A percentile compares a stretch with the other conserved stretches of the same genome.
phyloP scores from a whole-genome alignment of 1,140 invertebrate species.

The Drosophila ananassae region DNA sequence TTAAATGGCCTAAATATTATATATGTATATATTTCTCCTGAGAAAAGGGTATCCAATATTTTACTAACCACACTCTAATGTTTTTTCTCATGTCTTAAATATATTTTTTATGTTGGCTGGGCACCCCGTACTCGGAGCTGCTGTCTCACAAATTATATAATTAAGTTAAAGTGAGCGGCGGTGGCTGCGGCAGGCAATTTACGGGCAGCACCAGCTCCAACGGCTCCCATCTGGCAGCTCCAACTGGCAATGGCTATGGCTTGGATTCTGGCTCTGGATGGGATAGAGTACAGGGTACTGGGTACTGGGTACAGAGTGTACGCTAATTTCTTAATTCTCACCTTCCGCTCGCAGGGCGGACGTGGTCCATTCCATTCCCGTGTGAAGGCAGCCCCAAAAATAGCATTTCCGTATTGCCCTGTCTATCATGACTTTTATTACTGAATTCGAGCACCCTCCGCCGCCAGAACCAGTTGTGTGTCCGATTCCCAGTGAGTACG shows the following conservation, averaged over 20 bases:
- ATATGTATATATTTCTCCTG: not conserved
- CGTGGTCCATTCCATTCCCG: constrained; percentile 52
- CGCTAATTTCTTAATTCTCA: constrained; percentile 83
- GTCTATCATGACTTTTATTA: constrained; percentile 80
- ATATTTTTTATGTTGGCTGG: constrained; percentile 4
- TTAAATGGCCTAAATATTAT: no score
- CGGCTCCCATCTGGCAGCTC: constrained; percentile 41
- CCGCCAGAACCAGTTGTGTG: constrained; percentile 16
- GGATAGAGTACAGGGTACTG: not conserved
- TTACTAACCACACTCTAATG: not conserved
- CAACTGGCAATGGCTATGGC: constrained; percentile 19
- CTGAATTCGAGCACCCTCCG: constrained; percentile 42
- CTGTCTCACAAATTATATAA: constrained; percentile 74
- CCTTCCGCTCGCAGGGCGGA: constrained; percentile 76
- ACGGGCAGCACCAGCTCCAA: constrained; percentile 32
- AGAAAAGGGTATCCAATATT: constrained; percentile 15
- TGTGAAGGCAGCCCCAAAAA: constrained; percentile 65
- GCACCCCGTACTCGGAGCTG: constrained; percentile 32
- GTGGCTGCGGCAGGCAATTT: constrained; percentile 62
- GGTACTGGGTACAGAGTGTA: constrained; percentile 26
- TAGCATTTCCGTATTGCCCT: constrained; percentile 79
- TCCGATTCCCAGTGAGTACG: constrained; percentile 33
- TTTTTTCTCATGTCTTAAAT: constrained; percentile 13
- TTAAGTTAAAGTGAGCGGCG: constrained; percentile 78
- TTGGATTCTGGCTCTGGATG: not conserved